Evolutionary conservation across 2,888 invertebrate genomes (phyloP).

Genomic region (Diaphora mendica): DNA sequence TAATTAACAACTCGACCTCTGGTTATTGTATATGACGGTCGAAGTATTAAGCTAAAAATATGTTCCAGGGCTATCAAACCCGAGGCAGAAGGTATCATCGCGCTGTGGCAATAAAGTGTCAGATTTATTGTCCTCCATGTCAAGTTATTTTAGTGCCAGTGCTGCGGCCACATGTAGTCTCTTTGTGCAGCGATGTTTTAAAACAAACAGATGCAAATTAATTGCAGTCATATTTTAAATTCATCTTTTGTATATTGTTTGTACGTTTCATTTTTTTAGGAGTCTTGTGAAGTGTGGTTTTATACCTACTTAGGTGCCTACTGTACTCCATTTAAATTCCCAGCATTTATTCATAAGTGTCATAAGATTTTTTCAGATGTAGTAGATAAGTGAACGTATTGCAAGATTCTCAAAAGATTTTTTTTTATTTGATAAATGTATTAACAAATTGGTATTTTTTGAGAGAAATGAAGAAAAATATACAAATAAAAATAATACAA

Average conservation of each 20-base stretch:
- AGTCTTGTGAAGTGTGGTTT: background rate
- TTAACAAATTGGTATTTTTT: no score
- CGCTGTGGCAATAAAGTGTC: constrained; percentile 12
- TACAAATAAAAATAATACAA: no score
- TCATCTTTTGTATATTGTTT: constrained; percentile 10
- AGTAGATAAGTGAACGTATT: no score
- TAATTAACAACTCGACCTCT: background rate
- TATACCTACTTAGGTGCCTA: background rate
- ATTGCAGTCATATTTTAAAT: constrained; percentile 9
- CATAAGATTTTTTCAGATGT: no score
- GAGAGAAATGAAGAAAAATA: no score
- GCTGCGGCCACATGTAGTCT: constrained; percentile 1
- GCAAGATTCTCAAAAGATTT: no score
- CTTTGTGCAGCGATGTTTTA: constrained; percentile 14
- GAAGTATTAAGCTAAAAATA: constrained; percentile 1
- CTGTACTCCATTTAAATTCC: background rate
- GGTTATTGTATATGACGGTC: background rate
- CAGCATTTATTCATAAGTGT: background rate
- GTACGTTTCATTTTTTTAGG: background rate
- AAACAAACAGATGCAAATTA: constrained; percentile 16
- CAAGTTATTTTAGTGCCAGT: constrained; percentile 8
- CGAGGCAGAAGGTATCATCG: constrained; percentile 4
- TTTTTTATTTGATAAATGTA: no score
- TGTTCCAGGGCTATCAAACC: background rate
- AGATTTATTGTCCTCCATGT: constrained; percentile 14